These are phyloP conservation scores for Cydia strobilella DNA, from an alignment of 1,140 invertebrate genomes.

Conservation along the genomic window DNA sequence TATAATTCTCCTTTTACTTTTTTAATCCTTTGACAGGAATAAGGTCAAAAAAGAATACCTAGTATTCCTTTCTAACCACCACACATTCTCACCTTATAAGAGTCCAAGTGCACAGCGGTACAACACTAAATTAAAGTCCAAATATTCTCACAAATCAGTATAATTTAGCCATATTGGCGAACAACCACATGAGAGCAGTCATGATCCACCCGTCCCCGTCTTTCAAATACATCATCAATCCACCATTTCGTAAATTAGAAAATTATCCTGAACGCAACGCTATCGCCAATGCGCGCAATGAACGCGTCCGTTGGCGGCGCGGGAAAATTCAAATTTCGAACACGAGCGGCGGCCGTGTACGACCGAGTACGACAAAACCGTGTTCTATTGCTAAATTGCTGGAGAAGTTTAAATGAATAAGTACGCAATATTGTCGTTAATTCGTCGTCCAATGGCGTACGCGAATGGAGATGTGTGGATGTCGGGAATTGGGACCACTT, in stretches of 20 bases:
- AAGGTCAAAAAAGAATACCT: constrained; percentile 2
- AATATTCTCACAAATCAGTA: constrained; percentile 45
- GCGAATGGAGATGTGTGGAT: constrained; percentile 45
- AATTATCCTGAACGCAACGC: constrained; percentile 5
- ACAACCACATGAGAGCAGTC: constrained; percentile 54
- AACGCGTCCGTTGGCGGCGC: constrained; percentile 1
- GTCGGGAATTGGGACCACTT: constrained; percentile 70
- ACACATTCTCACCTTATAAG: constrained; percentile 53
- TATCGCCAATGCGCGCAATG: constrained; percentile 36
- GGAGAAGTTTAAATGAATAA: constrained; percentile 70
- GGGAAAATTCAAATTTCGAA: constrained; percentile 17
- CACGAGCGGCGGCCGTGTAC: constrained; percentile 13
- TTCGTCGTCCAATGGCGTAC: constrained; percentile 67
- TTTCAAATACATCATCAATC: constrained; percentile 59
- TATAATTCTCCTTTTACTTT: neutral
- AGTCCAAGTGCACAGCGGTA: constrained; percentile 54
- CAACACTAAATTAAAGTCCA: constrained; percentile 49
- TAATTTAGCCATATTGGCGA: constrained; percentile 72
- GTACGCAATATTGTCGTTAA: constrained; percentile 72
- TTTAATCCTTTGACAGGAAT: neutral
- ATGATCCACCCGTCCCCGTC: constrained; percentile 54
- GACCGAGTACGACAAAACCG: constrained; percentile 36
- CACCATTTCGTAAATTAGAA: constrained; percentile 56
- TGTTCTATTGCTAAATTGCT: constrained; percentile 68
- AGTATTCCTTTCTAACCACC: constrained; percentile 9